A percentile compares a stretch with the other conserved stretches of the same genome.
Evolutionary conservation across 2,888 invertebrate genomes (phyloP).

Genomic region (Pecten maximus): DNA sequence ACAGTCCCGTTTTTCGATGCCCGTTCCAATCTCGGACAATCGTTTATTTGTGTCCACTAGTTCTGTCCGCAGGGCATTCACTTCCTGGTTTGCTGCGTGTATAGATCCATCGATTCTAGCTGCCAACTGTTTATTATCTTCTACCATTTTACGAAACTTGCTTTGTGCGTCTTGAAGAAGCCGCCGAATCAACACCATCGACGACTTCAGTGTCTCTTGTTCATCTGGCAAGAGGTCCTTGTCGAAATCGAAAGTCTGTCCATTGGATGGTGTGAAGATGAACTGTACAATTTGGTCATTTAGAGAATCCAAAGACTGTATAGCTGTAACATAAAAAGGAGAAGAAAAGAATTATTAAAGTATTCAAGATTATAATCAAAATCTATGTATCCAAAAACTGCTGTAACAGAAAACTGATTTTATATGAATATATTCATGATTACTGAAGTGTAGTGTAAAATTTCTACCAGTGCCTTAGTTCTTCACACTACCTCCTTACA

Average conservation of each 20-base stretch:
- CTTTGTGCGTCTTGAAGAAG: slow-evolving; percentile 92
- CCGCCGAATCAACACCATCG: slow-evolving; percentile 93
- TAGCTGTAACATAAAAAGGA: slow-evolving; percentile 81
- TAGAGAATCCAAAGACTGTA: slow-evolving; percentile 83
- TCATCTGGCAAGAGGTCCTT: slow-evolving; percentile 70
- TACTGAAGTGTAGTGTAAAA: too few species aligned
- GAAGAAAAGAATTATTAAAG: slow-evolving; percentile 42
- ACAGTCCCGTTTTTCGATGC: slow-evolving; percentile 40
- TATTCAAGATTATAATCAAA: too few species aligned
- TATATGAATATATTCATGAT: not conserved
- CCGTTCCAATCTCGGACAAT: slow-evolving; percentile 74
- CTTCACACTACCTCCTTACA: not conserved
- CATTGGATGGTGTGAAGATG: slow-evolving; percentile 77
- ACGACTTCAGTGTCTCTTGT: slow-evolving; percentile 87
- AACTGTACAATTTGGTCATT: slow-evolving; percentile 84
- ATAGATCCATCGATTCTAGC: slow-evolving; percentile 83
- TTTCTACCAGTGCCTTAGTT: too few species aligned
- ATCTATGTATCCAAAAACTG: too few species aligned
- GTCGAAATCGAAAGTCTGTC: slow-evolving; percentile 64
- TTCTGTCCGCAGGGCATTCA: slow-evolving; percentile 85
- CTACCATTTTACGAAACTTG: slow-evolving; percentile 94
- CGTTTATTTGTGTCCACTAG: slow-evolving; percentile 85
- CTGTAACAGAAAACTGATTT: too few species aligned
- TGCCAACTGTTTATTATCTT: slow-evolving; percentile 88
- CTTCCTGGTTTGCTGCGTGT: slow-evolving; percentile 84